Evolutionary conservation across 2,797 vertebrate genomes (phyloP), one percentile per base, ranked within the genome.

Genomic region (Danio tinwini): DNA sequence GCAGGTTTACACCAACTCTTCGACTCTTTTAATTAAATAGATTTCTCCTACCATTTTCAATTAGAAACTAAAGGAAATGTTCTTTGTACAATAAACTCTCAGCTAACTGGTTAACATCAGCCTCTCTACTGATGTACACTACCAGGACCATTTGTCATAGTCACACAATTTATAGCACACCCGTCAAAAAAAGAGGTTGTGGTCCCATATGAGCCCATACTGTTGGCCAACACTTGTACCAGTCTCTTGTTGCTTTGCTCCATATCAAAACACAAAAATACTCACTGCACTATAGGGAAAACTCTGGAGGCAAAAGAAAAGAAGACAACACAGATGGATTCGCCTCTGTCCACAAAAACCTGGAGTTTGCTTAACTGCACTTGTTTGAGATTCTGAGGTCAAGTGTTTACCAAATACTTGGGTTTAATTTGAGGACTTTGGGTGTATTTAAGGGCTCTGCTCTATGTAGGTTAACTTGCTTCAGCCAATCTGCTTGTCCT

Each of bases 381-480:
- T 65, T 63, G n/a, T 58, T 19, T 42, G 56, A 50, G 67, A 16
- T 52, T 62, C 17, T 49, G 29, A 53, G 73, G 47, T 53, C 7
- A 61, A 70, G 37, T 7, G 37, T 9, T 53, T 65, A 13, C 7
- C 9, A 64, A 21, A 67, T 6, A 52, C 17, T 67, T 13, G 6
- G 19, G 58, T 49, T 52, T 56, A 39, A n/a, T 62, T 80, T 39
- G 53, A 64, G 49, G 52, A 76, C 8, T 74, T 67, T 70, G n/a
- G 11, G 61, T 72, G 40, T 55, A 59, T 74, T 76, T 65, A 56
- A 71, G 81, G n/a, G 65, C 11, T 77, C 44, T 83, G 78, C 78
- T 80, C 84, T 87, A 91, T 91, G 85, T 93, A 90, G 91, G 92
- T 92, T 93, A 92, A 89, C 89, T 87, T 92, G 85, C 85, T 87